A percentile compares a stretch with the other conserved stretches of the same genome.
Conservation (phyloP, 2,113 vertebrate genomes). For the Numida meleagris region DNA sequence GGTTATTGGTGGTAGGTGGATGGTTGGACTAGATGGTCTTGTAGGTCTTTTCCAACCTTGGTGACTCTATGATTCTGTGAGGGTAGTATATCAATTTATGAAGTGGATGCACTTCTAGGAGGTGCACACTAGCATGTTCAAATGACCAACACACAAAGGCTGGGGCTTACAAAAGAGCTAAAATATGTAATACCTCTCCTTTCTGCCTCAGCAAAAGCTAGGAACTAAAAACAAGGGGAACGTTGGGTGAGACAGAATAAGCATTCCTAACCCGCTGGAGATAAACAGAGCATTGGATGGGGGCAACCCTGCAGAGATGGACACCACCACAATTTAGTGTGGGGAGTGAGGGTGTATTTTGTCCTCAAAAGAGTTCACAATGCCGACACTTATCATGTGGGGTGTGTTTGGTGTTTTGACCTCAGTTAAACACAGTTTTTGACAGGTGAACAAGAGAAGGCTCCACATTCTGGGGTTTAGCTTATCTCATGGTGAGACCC, state of each 20-base stretch:
- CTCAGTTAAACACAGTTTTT: background rate
- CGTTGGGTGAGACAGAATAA: background rate
- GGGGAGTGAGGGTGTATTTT: background rate
- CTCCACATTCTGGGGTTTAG: background rate
- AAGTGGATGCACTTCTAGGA: rapidly evolving
- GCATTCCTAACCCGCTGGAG: rapidly evolving
- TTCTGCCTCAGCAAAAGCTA: background rate
- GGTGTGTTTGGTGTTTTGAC: background rate
- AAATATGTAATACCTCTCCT: background rate
- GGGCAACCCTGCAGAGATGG: background rate
- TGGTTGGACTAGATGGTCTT: too few relatives aligned
- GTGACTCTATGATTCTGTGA: too few relatives aligned
- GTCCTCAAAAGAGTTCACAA: background rate
- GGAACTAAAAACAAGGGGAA: background rate
- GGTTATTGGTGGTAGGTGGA: too few relatives aligned
- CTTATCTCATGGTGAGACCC: background rate
- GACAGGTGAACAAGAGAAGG: rapidly evolving
- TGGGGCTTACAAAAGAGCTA: background rate
- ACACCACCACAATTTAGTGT: rapidly evolving
- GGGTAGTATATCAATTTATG: rapidly evolving
- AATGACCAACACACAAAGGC: background rate
- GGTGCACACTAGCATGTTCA: background rate
- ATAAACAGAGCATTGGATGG: background rate
- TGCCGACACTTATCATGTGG: background rate
- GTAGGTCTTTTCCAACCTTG: too few relatives aligned